Evolutionary conservation across 2,888 invertebrate genomes (phyloP), one percentile per base, ranked within the genome.

Genomic region (Acanthoscelides obtectus): DNA sequence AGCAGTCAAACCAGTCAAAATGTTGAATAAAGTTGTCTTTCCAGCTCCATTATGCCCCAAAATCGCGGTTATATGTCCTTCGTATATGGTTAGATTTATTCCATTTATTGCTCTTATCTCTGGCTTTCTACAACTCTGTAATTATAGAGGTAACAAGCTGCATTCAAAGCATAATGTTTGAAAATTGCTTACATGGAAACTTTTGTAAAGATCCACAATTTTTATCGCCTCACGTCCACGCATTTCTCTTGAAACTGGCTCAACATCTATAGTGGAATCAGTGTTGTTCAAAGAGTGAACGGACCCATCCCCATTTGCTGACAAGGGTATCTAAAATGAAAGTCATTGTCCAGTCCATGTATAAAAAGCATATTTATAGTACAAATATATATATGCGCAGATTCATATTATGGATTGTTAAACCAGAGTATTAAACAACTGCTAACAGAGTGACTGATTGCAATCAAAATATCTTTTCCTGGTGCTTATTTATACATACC

Each of bases 11-110:
- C 96, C 95, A 1, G 94, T 94, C 20, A 96, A 85, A 76, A 96
- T 94, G 79, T 95, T 95, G 82, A 96, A 93, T 8, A 95, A 86
- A 0, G 95, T 95, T 0, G 94, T 94, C 84, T 96, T 95, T 4
- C 95, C 95, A 64, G 95, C 95, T 0, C 95, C 95, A 80, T 95
- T 95, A 80, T 95, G 95, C 0, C 95, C 95, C 73, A 95, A 85
- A 22, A 95, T 91, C 0, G 94, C 94, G 0, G 95, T 95, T 74
- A 95, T 95, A 84, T 95, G 94, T 0, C 90, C 94, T 82, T 95
- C 94, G 85, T 95, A 95, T 75, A 95, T 93, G 72, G 93, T 93
- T 72, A 95, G 84, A 82, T 93, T 92, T 63, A 94, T 92, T 1
- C 92, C 93, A 77, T 93, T 92, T 0, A 94, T 90, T 0, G 93